A percentile compares a stretch with the other conserved stretches of the same genome.
phyloP scores from a whole-genome alignment of 2,113 vertebrate genomes.

The Aramus guarauna region DNA sequence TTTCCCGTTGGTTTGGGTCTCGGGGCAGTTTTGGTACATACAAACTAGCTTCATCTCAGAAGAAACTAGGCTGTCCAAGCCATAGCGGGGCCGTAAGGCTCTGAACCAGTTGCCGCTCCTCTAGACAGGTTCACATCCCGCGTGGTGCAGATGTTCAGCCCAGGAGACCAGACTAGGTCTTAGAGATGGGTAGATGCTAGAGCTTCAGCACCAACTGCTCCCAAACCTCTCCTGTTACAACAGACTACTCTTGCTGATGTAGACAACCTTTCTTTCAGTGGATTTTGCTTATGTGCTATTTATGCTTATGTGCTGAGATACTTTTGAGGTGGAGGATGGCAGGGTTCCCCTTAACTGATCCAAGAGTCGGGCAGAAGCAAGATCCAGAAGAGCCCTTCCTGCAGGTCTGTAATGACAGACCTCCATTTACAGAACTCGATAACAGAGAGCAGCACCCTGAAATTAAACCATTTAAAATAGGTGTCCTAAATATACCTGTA shows the following conservation, averaged over 20 bases:
- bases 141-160: neutral
- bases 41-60: neutral
- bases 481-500: neutral
- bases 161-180: neutral
- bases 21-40: neutral
- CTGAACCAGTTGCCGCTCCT: neutral
- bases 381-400: neutral
- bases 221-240: neutral
- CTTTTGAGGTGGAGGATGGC: neutral
- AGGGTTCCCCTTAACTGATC: neutral
- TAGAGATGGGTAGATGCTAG: neutral
- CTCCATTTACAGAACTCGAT: neutral
- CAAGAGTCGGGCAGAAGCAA: neutral
- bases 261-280: neutral
- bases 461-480: neutral
- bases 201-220: neutral
- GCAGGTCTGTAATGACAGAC: neutral
- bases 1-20: neutral
- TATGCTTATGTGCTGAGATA: neutral
- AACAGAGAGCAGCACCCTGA: neutral
- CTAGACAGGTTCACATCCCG: neutral
- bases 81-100: neutral
- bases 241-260: neutral
- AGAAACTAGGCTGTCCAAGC: accelerated
- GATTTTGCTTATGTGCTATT: neutral